Conservation (phyloP, 2,113 vertebrate species). For the Malurus elegans region DNA sequence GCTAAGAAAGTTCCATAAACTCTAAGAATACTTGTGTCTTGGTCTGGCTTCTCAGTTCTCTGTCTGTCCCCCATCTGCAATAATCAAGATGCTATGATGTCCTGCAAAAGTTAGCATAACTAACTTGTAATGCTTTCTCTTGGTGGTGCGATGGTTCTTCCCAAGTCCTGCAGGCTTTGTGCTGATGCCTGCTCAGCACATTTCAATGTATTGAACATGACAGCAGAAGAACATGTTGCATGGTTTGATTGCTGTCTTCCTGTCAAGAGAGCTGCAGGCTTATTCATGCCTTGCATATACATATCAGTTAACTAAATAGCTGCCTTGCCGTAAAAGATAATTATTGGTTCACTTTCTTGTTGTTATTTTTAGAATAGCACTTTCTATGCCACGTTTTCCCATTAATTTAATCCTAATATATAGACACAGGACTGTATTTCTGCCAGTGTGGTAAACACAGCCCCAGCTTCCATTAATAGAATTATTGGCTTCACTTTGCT, state of each 20-base stretch:
- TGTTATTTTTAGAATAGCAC: neutral
- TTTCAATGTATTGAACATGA: neutral
- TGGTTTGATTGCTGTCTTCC: conserved; percentile 28
- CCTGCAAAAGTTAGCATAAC: neutral
- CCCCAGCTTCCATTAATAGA: neutral
- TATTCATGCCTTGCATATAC: conserved; percentile 4
- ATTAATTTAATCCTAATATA: neutral
- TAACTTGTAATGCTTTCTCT: neutral
- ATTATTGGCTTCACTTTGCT: neutral
- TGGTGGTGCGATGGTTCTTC: neutral
- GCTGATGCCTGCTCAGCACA: neutral
- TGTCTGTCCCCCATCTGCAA: neutral
- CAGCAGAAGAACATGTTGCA: neutral
- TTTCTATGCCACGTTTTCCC: neutral
- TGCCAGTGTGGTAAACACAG: neutral
- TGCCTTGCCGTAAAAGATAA: conserved; percentile 5
- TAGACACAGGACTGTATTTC: neutral
- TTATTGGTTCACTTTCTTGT: neutral
- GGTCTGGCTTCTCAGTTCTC: neutral
- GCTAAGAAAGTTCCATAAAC: neutral
- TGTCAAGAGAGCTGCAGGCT: conserved; percentile 15
- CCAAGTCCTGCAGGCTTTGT: neutral
- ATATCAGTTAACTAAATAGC: neutral
- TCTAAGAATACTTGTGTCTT: neutral
- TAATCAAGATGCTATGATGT: neutral